Conservation (phyloP, 2,113 vertebrate species). For the Silurus meridionalis region DNA sequence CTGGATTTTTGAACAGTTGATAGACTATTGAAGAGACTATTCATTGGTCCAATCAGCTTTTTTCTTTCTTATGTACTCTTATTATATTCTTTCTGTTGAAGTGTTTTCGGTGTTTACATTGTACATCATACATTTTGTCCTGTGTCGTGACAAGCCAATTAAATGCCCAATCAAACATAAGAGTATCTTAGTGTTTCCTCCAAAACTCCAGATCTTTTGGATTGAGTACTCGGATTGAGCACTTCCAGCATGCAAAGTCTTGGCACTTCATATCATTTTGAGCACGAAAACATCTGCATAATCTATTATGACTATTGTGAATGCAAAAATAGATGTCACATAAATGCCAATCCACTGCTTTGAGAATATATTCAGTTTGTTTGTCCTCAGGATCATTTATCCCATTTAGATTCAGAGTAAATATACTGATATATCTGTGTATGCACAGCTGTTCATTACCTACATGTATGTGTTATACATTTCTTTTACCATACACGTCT, state of each 20-base stretch:
- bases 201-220: not conserved
- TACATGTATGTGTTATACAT: not conserved
- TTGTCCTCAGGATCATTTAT: not conserved
- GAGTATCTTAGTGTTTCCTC: not conserved
- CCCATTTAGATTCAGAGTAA: not conserved
- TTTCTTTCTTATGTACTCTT: not conserved
- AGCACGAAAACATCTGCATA: not conserved
- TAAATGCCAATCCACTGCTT: not conserved
- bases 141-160: not conserved
- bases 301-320: not conserved
- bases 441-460: not conserved
- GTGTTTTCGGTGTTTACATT: not conserved
- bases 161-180: not conserved
- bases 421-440: not conserved
- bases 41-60: not conserved
- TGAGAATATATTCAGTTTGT: not conserved
- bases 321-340: not conserved
- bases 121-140: not conserved
- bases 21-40: not conserved
- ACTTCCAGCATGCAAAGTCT: not conserved
- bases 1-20: too few species aligned
- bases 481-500: too few species aligned
- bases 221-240: not conserved
- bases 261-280: not conserved
- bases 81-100: not conserved